These are phyloP conservation scores for Dissostichus mawsoni DNA, from an alignment of 2,113 vertebrate species.

Conservation along the genomic window DNA sequence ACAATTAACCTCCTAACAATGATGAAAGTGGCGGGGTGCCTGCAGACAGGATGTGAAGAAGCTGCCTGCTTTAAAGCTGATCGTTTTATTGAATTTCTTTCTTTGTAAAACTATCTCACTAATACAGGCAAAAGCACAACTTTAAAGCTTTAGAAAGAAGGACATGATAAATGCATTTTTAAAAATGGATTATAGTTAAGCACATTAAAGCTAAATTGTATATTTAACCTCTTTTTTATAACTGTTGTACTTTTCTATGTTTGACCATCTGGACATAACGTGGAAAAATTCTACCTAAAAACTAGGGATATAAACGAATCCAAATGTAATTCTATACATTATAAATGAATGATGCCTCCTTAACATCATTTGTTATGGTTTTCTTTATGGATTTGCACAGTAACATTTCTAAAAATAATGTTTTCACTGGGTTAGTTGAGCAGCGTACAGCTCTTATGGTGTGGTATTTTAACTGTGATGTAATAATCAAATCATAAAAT, in stretches of 20 bases:
- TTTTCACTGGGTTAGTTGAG: too few species aligned
- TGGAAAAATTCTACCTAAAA: not conserved
- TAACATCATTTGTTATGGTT: not conserved
- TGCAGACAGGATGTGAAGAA: constrained; percentile 27
- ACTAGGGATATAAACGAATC: not conserved
- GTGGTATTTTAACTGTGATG: too few species aligned
- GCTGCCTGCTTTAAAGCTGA: constrained; percentile 9
- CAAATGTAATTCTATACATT: not conserved
- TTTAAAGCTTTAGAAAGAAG: not conserved
- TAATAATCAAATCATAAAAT: too few species aligned
- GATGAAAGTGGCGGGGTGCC: constrained; percentile 14
- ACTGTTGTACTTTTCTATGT: not conserved
- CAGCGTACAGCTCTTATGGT: too few species aligned
- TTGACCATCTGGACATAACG: not conserved
- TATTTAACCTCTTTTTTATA: not conserved
- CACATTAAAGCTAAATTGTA: not conserved
- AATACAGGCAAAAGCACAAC: not conserved
- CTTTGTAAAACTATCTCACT: not conserved
- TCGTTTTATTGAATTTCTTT: constrained; percentile 1
- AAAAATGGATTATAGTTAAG: not conserved
- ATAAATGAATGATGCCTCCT: not conserved
- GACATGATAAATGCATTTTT: not conserved
- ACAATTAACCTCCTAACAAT: constrained; percentile 38
- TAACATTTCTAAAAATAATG: not conserved
- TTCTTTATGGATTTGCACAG: not conserved